Conservation (phyloP, 2,113 vertebrate genomes). For the Brachyhypopomus occidentalis region DNA sequence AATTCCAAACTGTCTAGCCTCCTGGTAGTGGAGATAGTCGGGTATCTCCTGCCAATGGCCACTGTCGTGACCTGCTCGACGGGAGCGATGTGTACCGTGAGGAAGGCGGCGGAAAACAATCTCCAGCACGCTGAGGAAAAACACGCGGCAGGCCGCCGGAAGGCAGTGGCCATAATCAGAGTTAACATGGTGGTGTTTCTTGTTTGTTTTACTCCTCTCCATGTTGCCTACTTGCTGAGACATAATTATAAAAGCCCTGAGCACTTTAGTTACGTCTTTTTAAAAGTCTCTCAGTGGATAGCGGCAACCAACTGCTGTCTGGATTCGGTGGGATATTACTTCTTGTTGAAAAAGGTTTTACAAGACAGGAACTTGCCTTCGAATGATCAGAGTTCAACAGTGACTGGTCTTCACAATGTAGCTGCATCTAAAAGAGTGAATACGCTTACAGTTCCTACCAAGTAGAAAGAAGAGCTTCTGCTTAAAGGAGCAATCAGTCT, state of each 20-base stretch:
- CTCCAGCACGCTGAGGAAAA: not conserved
- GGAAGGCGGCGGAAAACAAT: constrained; percentile 4
- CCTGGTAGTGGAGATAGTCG: constrained; percentile 41
- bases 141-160: constrained; percentile 52
- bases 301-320: constrained; percentile 72
- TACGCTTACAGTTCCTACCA: too few species aligned
- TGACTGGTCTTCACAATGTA: not conserved
- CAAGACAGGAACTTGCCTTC: not conserved
- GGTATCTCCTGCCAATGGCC: constrained; percentile 62
- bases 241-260: not conserved
- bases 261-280: not conserved
- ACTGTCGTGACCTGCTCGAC: constrained; percentile 61
- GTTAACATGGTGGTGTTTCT: constrained; percentile 71
- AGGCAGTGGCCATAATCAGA: constrained; percentile 54
- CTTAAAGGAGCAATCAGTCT: too few species aligned
- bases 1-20: accelerated
- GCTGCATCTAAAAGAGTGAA: too few species aligned
- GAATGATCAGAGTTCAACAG: not conserved
- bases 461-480: too few species aligned
- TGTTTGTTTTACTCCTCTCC: constrained; percentile 70
- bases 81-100: constrained; percentile 58
- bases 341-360: constrained; percentile 63
- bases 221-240: constrained; percentile 57
- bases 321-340: constrained; percentile 71
- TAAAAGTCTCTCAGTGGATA: constrained; percentile 64